Evolutionary conservation across 2,797 vertebrate species (phyloP), one percentile per base, ranked within the genome.

Genomic region (Periparus ater): DNA sequence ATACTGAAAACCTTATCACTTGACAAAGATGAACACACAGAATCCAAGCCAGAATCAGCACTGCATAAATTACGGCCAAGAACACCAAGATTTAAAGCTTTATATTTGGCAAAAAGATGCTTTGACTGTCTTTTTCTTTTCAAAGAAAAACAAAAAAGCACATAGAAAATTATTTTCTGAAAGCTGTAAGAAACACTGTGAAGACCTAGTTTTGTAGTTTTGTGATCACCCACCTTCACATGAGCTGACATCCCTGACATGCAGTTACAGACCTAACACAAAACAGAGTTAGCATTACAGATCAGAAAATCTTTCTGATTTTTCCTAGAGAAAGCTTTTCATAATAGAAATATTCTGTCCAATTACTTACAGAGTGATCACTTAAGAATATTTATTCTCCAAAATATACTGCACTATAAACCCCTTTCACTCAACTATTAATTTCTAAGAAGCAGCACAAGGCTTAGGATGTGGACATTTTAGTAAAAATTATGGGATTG

Each of bases 41-140:
- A 89, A 88, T 23, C 40, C 88, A 94, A 66, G 36, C 62, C 63
- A 90, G 83, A 91, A 90, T 73, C 76, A 88, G 75, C 76, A 45
- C 17, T 51, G 17, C 36, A 42, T 34, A 40, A 86, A 90, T 90
- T 86, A 84, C 11, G 47, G 40, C 47, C 55, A 76, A 66, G 47
- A 66, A 88, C 91, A 72, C 10, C 55, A 73, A 68, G 29, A 86
- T 90, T 72, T 36, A 61, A 89, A 89, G 54, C 65, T 62, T 19
- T 25, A 72, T 47, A 42, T 63, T 42, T 53, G 21, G 47, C 30
- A 91, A 72, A 62, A 72, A 89, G 11, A 51, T 47, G 22, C 54
- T 65, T 62, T 72, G 29, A 51, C 27, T 47, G 13, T 40, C 10
- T 8, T 25, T 4, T 32, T n/a, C 23, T 81, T 77, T 71, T 34